phyloP scores from a whole-genome alignment of 2,113 vertebrate genomes.

The Triplophysa rosa region DNA sequence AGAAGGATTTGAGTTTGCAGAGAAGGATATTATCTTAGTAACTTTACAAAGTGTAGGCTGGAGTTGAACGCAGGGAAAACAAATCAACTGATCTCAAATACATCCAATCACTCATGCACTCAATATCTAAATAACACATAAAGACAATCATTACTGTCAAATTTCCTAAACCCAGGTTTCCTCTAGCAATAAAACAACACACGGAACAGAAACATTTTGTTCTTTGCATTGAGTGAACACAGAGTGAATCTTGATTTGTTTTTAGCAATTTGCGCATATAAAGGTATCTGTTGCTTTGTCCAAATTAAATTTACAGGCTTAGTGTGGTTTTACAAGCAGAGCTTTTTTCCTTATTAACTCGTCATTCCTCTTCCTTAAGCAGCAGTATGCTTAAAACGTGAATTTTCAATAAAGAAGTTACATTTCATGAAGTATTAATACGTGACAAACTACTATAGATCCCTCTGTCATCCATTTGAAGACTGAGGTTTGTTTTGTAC shows the following conservation, averaged over 20 bases:
- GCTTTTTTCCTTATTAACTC: too few species aligned
- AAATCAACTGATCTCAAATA: slow-evolving; percentile 4
- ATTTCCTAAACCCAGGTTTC: not conserved
- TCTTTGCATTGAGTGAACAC: too few species aligned
- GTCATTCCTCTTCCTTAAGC: too few species aligned
- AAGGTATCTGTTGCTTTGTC: too few species aligned
- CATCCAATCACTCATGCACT: not conserved
- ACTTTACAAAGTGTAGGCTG: slow-evolving; percentile 18
- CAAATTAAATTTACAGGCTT: too few species aligned
- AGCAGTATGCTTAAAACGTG: not conserved
- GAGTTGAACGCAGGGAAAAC: not conserved
- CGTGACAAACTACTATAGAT: too few species aligned
- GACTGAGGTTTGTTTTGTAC: not conserved
- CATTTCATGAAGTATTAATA: not conserved
- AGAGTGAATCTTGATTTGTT: too few species aligned
- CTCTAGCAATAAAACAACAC: too few species aligned
- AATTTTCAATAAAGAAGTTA: not conserved
- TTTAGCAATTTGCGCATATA: too few species aligned
- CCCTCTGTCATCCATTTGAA: not conserved
- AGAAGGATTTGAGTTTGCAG: not conserved
- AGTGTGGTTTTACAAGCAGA: too few species aligned
- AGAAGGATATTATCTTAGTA: not conserved
- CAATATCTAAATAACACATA: slow-evolving; percentile 7
- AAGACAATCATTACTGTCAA: not conserved
- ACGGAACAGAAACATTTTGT: too few species aligned